phyloP scores from a whole-genome alignment of 2,888 invertebrate genomes.

The Amitus sp. region DNA sequence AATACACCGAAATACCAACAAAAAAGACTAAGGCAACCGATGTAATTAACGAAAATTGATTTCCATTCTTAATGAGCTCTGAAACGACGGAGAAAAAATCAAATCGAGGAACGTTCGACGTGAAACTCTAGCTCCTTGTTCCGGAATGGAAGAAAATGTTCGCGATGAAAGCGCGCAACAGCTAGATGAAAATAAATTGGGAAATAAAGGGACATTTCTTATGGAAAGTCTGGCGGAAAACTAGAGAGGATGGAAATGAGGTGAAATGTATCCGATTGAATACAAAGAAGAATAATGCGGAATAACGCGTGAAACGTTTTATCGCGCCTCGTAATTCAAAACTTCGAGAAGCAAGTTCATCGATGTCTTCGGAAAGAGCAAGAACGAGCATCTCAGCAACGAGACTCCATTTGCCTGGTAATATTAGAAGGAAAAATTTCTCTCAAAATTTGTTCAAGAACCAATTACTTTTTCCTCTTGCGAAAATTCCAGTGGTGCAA shows the following conservation, averaged over 20 bases:
- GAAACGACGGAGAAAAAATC: too few relatives aligned
- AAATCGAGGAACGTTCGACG: not conserved
- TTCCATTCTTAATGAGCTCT: too few relatives aligned
- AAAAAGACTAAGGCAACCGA: not conserved
- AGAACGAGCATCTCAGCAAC: not conserved
- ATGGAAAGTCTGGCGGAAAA: not conserved
- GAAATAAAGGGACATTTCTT: not conserved
- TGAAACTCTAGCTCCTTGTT: slow-evolving; percentile 4
- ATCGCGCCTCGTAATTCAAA: too few relatives aligned
- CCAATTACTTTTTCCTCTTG: slow-evolving; percentile 1
- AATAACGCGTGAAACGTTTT: slow-evolving; percentile 5
- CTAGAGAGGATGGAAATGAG: not conserved
- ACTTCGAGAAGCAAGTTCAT: not conserved
- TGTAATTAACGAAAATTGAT: not conserved
- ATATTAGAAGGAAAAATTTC: not conserved
- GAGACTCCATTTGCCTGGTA: too few relatives aligned
- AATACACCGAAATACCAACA: not conserved
- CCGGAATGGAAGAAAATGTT: not conserved
- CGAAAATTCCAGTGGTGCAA: not conserved
- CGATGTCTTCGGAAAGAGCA: not conserved
- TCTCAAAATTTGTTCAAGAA: not conserved
- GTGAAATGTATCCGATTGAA: not conserved
- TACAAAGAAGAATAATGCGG: slow-evolving; percentile 2
- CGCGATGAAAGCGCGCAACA: not conserved
- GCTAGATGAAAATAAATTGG: slow-evolving; percentile 1